Base-by-base conservation (phyloP, 2,113 vertebrate genomes). In the Bubo bubo region DNA sequence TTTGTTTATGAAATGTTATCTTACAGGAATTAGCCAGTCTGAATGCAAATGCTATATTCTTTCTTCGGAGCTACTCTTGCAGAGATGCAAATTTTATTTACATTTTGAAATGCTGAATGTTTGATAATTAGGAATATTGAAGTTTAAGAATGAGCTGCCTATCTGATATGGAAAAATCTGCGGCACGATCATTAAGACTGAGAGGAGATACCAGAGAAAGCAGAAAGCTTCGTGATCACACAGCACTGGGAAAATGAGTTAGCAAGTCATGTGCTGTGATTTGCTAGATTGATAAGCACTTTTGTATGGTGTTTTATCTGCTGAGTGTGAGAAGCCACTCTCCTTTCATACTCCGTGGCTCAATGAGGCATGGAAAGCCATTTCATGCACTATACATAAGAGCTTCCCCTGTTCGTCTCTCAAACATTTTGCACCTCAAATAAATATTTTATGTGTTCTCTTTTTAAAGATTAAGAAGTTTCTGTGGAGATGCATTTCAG, bases 51-150 rank as follows among this genome's bases (percentile, higher is more conserved):
- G 66, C 93, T 90, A 14, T 95, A 86, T 93, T 94, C 96, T 95
- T 94, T 91, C 95, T 97, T 91, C 88, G 79, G 90, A 94, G 88
- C 94, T 91, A 53, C 95, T 89, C 86, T 97, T 95, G 88, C 82
- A 2, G 97, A 96, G 90, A 97, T 98, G 97, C 98, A 97, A 94
- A 97, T 98, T 88, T 95, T 89, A 96, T 91, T 97, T 86, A 96
- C 92, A 92, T 97, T 97, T 93, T 91, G 89, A 94, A 93, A 80
- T 11, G 93, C 93, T 98, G 97, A 98, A 96, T 97, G 96, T 94
- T 95, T 92, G 96, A 45, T 97, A 97, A 98, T 98, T 97, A 97
- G 86, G 92, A 98, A 97, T 96, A 97, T 95, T 98, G 98, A 98
- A 89, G 81, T 94, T 96, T 67, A 79, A 97, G 98, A 97, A 97